Evolutionary conservation across 2,797 vertebrate genomes (phyloP), one percentile per base, ranked within the genome.

Genomic region (Astyanax mexicanus): DNA sequence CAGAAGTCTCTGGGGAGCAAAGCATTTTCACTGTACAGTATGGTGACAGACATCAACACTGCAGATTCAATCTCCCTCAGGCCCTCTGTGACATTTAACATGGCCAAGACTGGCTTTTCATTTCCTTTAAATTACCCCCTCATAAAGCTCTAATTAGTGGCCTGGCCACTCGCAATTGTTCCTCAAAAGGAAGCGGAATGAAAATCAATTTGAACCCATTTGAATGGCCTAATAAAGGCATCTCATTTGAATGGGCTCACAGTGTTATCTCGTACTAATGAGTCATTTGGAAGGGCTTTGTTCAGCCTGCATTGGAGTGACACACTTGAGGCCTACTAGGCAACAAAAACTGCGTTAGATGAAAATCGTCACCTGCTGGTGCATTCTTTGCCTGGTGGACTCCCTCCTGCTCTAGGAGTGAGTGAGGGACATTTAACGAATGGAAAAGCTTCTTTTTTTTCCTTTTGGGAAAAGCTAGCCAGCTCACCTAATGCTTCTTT

Each of bases 101-200:
- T 77, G 64, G 51, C 64, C 72, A 17, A 19, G 61, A 49, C 69
- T 40, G 51, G 57, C 58, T 79, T 80, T 77, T 81, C 61, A 77
- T 81, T 79, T 77, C 72, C 52, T 68, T 70, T 57, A 71, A 77
- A 86, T 80, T 62, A 76, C 69, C 60, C 72, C 25, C 58, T 82
- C 70, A 72, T 83, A 78, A 80, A 78, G 69, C 44, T 17, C 38
- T 83, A 86, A 87, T 84, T 80, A 85, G 75, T 23, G 49, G 64
- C 62, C 44, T 57, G 66, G 58, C 19, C 45, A 42, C 69, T 47
- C 27, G 51, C 40, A 52, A 81, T 70, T 42, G 32, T 80, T 57
- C 61, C 79, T 70, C 58, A 72, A 78, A 82, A 74, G 38, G 42
- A 57, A 69, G 58, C 42, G 7, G 72, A 71, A 70, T 44, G 70